phyloP scores from a whole-genome alignment of 35 echinoderm and acorn worm species.

The Anneissia japonica region DNA sequence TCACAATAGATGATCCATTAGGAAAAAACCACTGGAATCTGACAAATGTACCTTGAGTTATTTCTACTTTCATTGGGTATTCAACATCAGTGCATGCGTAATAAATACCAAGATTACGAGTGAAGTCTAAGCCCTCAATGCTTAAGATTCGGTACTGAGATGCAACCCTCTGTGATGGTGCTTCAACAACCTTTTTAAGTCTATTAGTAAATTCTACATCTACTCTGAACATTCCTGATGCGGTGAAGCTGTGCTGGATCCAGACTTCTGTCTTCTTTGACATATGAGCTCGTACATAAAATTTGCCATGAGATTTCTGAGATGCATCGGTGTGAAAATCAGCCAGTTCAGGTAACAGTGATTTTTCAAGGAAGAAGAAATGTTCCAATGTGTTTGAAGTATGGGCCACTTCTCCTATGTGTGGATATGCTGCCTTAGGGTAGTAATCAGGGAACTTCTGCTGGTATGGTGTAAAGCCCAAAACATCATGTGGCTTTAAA shows the following conservation, averaged over 20 bases:
- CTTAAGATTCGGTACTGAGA: conserved; percentile 52
- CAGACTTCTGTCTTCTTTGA: conserved; percentile 30
- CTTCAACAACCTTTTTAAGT: conserved; percentile 16
- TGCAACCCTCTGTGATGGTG: conserved; percentile 22
- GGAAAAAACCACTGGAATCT: conserved; percentile 63
- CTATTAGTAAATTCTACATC: conserved; percentile 46
- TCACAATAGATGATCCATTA: neutral
- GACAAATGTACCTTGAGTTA: conserved; percentile 65
- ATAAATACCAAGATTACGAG: conserved; percentile 65
- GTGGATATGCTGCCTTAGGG: conserved; percentile 60
- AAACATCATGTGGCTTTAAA: conserved; percentile 46
- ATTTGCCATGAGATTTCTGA: neutral
- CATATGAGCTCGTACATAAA: conserved; percentile 49
- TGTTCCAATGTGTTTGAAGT: neutral
- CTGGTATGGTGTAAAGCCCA: conserved; percentile 52
- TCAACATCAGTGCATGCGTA: conserved; percentile 63
- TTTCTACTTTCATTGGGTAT: conserved; percentile 61
- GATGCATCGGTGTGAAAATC: neutral
- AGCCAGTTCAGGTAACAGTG: neutral
- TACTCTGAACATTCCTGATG: conserved; percentile 58
- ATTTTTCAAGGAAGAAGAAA: conserved; percentile 23
- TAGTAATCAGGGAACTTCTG: conserved; percentile 68
- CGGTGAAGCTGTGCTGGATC: conserved; percentile 36
- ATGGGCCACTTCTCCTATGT: conserved; percentile 50
- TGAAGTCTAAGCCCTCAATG: conserved; percentile 62